These are phyloP conservation scores for Coelinius sp. DNA, from an alignment of 2,888 invertebrate genomes.

Conservation along the genomic window DNA sequence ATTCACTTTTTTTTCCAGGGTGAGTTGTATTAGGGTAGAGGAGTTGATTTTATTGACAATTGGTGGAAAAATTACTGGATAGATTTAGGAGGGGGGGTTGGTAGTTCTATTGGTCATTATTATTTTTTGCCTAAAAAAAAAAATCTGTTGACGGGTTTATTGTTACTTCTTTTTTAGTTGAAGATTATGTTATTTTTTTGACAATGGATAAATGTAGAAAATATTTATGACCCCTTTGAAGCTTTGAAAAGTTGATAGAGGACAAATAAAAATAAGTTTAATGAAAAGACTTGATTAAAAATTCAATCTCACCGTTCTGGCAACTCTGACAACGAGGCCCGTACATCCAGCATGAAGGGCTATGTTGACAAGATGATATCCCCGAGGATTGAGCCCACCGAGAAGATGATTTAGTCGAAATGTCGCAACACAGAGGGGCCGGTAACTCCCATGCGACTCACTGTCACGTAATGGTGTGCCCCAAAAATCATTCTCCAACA, in stretches of 20 bases:
- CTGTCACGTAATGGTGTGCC: slow-evolving; percentile 93
- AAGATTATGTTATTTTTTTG: no score
- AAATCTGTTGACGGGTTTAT: no score
- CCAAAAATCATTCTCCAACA: slow-evolving; percentile 97
- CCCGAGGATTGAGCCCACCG: slow-evolving; percentile 84
- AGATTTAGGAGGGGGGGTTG: no score
- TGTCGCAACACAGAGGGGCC: slow-evolving; percentile 91
- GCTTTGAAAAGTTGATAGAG: neutral
- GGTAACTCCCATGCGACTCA: slow-evolving; percentile 97
- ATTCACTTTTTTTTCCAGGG: no score
- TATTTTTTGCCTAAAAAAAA: no score
- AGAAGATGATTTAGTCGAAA: slow-evolving; percentile 88
- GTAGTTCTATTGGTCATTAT: no score
- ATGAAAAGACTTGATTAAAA: neutral
- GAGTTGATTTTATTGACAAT: no score
- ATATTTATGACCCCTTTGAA: neutral
- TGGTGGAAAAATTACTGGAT: no score
- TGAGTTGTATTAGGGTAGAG: no score
- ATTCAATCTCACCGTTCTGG: slow-evolving; percentile 74
- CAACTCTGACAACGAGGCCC: slow-evolving; percentile 84
- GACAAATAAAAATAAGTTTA: neutral
- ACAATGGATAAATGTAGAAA: no score
- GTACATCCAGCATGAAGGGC: slow-evolving; percentile 89
- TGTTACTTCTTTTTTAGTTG: no score
- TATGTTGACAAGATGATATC: slow-evolving; percentile 90